Evolutionary conservation across 1,140 invertebrate genomes (phyloP).

Genomic region (Neodiprion pinetum): DNA sequence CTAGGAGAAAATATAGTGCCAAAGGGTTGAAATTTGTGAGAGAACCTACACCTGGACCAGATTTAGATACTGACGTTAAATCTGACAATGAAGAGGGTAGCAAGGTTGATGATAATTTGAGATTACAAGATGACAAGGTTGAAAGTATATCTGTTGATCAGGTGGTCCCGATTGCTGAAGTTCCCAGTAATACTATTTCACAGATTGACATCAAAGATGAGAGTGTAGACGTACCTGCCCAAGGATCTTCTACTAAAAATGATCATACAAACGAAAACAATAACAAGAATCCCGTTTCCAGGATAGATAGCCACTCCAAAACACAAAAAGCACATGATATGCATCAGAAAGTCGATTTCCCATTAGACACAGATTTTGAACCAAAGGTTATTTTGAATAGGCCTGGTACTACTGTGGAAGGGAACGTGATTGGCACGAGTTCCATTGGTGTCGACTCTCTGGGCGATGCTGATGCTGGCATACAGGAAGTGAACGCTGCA

Average conservation of each 20-base stretch:
- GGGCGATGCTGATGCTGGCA: not conserved
- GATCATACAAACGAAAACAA: too few species aligned
- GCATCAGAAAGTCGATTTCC: not conserved
- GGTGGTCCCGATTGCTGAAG: not conserved
- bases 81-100: not conserved
- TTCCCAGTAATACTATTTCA: not conserved
- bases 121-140: not conserved
- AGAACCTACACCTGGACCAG: conserved; percentile 50
- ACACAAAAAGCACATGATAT: not conserved
- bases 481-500: conserved; percentile 22
- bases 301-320: not conserved
- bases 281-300: not conserved
- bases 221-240: not conserved
- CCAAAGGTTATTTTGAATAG: not conserved
- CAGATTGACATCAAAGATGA: not conserved
- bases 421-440: not conserved
- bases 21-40: conserved; percentile 48
- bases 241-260: not conserved
- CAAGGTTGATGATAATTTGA: not conserved
- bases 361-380: not conserved
- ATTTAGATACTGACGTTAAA: conserved; percentile 29
- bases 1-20: conserved; percentile 42
- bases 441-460: not conserved
- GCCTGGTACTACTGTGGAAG: not conserved
- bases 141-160: not conserved